Evolutionary conservation across 2,888 invertebrate genomes (phyloP), one percentile per base, ranked within the genome.

Genomic region (Lacanobia oleracea): DNA sequence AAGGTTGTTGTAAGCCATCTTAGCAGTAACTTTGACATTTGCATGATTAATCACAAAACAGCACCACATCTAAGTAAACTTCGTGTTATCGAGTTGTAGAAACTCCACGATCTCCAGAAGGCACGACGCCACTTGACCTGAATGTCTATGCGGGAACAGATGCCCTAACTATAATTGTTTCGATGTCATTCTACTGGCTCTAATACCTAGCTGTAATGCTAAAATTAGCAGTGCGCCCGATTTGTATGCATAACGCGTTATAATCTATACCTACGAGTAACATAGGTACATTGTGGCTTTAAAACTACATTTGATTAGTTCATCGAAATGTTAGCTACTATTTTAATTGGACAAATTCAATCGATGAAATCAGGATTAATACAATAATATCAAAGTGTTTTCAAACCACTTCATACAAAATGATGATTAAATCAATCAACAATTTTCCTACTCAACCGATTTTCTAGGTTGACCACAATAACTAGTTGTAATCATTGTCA

Each of bases 111-210:
- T 65, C 23, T 69, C 53, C 45, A 61, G 53, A 67, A 64, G 62
- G 74, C 66, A 79, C 63, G 9, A 69, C 64, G 62, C 57, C 73
- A 77, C 74, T 82, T 82, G 83, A 82, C 81, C 83, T 73, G 72
- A 77, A 82, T 84, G 73, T 70, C 56, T 64, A 40, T 65, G 56
- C 65, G 57, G n/a, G 74, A 69, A 67, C 72, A 66, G 45, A 72
- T 69, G 72, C 71, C 66, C 78, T 79, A 74, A 83, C 79, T 87
- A 83, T 83, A 88, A 88, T 87, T 80, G 86, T 86, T 88, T 81
- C 80, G 77, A 81, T 76, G 75, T 84, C 82, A 82, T 83, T 83
- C 86, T 85, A 84, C 80, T 83, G 67, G 84, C 77, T 84, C 72
- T 81, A 82, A 83, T 84, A 86, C 78, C 72, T 75, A 83, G 82